Conservation (phyloP, 1,140 invertebrate genomes). For the Lycorma delicatula region DNA sequence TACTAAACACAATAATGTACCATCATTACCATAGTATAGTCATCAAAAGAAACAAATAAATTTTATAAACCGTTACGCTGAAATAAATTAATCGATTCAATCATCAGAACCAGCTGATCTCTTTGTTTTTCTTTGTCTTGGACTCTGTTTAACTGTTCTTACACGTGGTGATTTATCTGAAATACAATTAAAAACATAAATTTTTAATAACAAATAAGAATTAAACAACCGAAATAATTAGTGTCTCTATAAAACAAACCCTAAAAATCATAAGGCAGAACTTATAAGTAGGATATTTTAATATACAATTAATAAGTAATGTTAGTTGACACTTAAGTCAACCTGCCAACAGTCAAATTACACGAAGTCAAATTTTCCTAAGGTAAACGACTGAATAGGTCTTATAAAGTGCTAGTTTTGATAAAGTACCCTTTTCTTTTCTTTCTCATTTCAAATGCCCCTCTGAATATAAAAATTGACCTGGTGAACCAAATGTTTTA, state of each 20-base stretch:
- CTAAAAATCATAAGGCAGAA: neutral
- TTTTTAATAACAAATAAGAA: conserved; percentile 2
- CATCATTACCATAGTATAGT: too few relatives aligned
- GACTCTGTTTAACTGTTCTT: conserved; percentile 53
- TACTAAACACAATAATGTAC: too few relatives aligned
- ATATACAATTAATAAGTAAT: neutral
- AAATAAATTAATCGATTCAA: too few relatives aligned
- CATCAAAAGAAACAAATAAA: too few relatives aligned
- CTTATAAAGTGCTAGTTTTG: too few relatives aligned
- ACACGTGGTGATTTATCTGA: conserved; percentile 49
- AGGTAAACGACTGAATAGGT: too few relatives aligned
- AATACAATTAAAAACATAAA: conserved; percentile 28
- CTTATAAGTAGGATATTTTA: neutral
- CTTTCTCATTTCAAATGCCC: too few relatives aligned
- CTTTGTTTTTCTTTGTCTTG: conserved; percentile 62
- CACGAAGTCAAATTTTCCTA: neutral
- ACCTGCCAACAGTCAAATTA: neutral
- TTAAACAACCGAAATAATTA: neutral
- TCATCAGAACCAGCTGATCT: conserved; percentile 55
- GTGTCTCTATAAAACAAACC: neutral
- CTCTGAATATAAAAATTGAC: too few relatives aligned
- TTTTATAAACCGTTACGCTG: too few relatives aligned
- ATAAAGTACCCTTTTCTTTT: too few relatives aligned
- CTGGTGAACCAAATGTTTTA: too few relatives aligned
- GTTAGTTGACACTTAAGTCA: neutral